Base-by-base conservation (phyloP, 2,113 vertebrate species). In the Rafetus swinhoei region DNA sequence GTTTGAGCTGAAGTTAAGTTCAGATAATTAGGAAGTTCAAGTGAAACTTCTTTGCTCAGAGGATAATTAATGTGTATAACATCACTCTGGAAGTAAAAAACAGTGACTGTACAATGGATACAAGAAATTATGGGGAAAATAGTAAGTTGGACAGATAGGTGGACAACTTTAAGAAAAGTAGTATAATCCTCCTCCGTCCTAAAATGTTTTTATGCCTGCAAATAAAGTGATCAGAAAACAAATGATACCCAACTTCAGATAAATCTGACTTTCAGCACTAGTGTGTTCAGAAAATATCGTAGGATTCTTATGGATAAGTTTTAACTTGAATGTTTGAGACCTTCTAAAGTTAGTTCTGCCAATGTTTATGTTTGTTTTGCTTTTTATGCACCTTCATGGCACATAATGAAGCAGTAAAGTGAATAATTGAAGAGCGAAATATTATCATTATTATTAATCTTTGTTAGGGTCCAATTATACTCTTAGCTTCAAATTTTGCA, bases 401-500 rank as follows among this genome's bases (percentile, higher is more conserved):
- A 10, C 62, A 52, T 82, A 39, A 82, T 39, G 8, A 16, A 89
- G 18, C 84, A 72, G 7, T 87, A 18, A 2, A 84, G 14, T 59
- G 5, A 35, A 83, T 25, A 92, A 90, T 39, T 92, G 60, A 77
- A 62, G 57, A 91, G 24, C 2, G 16, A n/a, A n/a, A 54, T 57
- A 45, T 59, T 60, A 60, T 60, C 27, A 60, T 60, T 60, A 60
- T 60, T 59, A 25, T 65, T 65, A 32, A 15, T 18, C 16, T 72
- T 21, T 59, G 27, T 93, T 85, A 81, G 16, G 90, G 35, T 81
- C 18, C 62, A 19, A 14, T 84, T 0, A 0, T 79, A 32, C 92
- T 87, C 94, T 90, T 35, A 24, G 72, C 80, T 74, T 93, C 82
- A 82, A 94, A 27, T 24, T 52, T 6, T 6, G 18, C 35, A 81